phyloP scores from a whole-genome alignment of 2,113 vertebrate species.

The Tamias sibiricus region DNA sequence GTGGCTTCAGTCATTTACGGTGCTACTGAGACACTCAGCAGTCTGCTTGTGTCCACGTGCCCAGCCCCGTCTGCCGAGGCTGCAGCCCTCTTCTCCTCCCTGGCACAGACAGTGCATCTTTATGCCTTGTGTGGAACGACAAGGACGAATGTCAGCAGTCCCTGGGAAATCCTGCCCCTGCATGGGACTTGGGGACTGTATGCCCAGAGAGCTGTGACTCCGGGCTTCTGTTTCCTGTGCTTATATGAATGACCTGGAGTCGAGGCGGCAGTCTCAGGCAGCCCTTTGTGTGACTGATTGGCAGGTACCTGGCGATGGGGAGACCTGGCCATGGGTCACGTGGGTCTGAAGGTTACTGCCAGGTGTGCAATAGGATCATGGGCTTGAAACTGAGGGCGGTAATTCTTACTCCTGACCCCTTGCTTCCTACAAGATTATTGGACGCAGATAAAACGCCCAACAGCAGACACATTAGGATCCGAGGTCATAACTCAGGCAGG shows the following conservation, averaged over 20 bases:
- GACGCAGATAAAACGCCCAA: constrained; percentile 41
- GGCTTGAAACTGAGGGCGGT: not conserved
- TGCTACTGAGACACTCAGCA: not conserved
- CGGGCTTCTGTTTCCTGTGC: not conserved
- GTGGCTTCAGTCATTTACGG: not conserved
- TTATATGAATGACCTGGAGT: not conserved
- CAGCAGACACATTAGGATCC: not conserved
- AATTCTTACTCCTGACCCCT: not conserved
- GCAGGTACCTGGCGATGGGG: not conserved
- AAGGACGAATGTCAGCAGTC: not conserved
- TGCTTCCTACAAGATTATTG: constrained; percentile 10
- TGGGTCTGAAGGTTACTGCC: not conserved
- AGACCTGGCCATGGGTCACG: not conserved
- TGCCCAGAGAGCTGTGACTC: not conserved
- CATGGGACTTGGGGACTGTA: not conserved
- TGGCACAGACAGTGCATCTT: not conserved
- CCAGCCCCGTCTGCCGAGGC: not conserved
- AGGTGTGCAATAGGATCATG: not conserved
- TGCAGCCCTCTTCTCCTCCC: not conserved
- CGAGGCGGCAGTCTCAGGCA: not conserved
- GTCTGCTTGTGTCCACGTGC: not conserved
- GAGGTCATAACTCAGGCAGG: constrained; percentile 20
- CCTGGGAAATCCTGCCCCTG: not conserved
- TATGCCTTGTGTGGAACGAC: too few relatives aligned
- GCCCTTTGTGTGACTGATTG: not conserved